These are phyloP conservation scores for Microctenopoma stevenorrisi DNA, from an alignment of 2,797 vertebrate genomes.

Conservation along the genomic window DNA sequence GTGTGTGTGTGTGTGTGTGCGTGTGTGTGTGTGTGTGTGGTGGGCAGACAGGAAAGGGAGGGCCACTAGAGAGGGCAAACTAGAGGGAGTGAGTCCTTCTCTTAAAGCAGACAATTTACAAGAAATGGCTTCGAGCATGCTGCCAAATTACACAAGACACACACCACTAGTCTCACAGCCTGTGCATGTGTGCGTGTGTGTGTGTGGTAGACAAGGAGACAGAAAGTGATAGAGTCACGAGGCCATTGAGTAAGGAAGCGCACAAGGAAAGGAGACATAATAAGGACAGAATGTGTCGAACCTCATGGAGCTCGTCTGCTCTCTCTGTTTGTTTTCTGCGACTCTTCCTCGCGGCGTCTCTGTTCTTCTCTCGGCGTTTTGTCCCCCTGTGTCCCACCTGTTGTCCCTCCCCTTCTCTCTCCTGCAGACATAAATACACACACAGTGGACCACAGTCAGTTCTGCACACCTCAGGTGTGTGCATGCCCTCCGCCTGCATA, in stretches of 20 bases:
- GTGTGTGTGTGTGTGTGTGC: conserved; percentile 7
- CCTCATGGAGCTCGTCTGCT: conserved; percentile 88
- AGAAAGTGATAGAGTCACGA: neutral
- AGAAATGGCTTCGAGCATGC: conserved; percentile 60
- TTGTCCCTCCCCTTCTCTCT: conserved; percentile 30
- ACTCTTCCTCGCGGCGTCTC: conserved; percentile 84
- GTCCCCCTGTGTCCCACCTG: conserved; percentile 31
- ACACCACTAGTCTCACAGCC: neutral
- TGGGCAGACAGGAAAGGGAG: conserved; percentile 21
- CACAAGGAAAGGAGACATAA: neutral
- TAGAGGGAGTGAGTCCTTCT: conserved; percentile 60
- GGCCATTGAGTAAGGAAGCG: neutral
- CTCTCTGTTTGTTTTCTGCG: conserved; percentile 86
- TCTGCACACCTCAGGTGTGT: neutral
- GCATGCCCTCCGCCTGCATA: neutral
- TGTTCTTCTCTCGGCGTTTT: conserved; percentile 81
- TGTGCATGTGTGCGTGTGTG: neutral
- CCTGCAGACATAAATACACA: conserved; percentile 37
- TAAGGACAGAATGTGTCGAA: conserved; percentile 41
- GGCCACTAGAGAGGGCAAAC: conserved; percentile 24
- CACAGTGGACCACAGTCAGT: neutral
- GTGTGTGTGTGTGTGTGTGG: conserved; percentile 4
- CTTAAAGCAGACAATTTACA: conserved; percentile 70
- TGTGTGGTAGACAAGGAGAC: neutral
- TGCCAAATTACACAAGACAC: conserved; percentile 62